Evolutionary conservation across 2,797 vertebrate genomes (phyloP), one percentile per base, ranked within the genome.

Genomic region (Aulostomus chinensis): DNA sequence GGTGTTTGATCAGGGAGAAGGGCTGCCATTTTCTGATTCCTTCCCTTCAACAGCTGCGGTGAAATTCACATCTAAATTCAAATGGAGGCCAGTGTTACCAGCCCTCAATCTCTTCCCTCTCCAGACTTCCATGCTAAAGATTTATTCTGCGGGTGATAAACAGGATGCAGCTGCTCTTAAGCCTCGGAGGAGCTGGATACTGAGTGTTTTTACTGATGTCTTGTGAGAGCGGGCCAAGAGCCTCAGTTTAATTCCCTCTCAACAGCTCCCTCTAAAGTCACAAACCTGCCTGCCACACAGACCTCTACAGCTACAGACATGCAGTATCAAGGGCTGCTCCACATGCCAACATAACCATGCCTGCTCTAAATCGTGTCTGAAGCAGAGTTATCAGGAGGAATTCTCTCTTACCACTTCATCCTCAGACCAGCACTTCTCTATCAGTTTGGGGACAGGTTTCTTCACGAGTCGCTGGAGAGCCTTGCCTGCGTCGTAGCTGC

Each of bases 391-490:
- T 2, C n/a, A n/a, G n/a, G n/a, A n/a, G n/a, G n/a, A n/a, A n/a
- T n/a, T 0, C 16, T 58, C 25, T 75, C 92, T 91, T 88, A 99
- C 97, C 95, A 98, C 96, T 94, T 99, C 97, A 9, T 99, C 97
- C 45, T 99, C 97, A 1, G 97, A 98, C 97, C 97, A 99, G 88
- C 97, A 98, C 86, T 99, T 99, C 77, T 99, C 97, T 26, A 99
- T 98, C 75, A 99, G 91, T 73, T 96, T 98, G 74, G 97, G 97
- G 28, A 99, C 94, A 0, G 97, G 97, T 83, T 99, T 99, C 91
- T 98, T 98, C 66, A 99, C 97, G 84, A 99, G 84, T 50, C 97
- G 94, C 88, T 99, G 97, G 77, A 99, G 92, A 70, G 97, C 97
- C 86, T 98, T 99, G 39, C 97, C 97, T 36, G 97, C 96, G 14